These are phyloP conservation scores for Drosophila nr. perissopoda DNA, from an alignment of 2,888 invertebrate genomes.

Conservation along the genomic window DNA sequence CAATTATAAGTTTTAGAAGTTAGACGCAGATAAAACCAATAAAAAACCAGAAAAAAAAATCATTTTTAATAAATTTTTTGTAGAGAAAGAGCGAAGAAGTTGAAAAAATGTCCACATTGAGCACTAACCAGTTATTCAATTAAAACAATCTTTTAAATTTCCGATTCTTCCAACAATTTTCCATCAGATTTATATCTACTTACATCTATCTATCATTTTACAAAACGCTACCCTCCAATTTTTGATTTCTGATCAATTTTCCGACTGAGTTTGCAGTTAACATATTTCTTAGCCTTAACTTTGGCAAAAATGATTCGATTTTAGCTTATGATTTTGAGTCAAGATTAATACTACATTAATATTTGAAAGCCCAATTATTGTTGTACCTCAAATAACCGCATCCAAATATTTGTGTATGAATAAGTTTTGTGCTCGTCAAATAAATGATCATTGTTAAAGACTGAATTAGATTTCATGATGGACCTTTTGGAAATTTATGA, in stretches of 20 bases:
- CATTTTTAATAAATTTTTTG: too few species aligned
- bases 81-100: fast-evolving
- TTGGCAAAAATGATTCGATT: neutral
- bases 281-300: neutral
- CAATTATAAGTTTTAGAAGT: neutral
- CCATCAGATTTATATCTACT: neutral
- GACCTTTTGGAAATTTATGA: constrained; percentile 7
- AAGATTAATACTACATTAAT: neutral
- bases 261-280: neutral
- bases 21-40: neutral
- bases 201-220: neutral
- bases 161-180: neutral
- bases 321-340: neutral
- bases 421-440: neutral
- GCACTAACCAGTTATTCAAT: neutral
- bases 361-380: neutral
- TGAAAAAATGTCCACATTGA: neutral
- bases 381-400: neutral
- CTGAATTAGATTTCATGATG: constrained; percentile 13
- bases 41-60: too few species aligned
- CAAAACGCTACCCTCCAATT: neutral
- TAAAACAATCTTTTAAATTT: neutral
- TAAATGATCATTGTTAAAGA: constrained; percentile 1
- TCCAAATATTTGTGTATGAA: neutral
- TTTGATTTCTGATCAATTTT: neutral